Evolutionary conservation across 2,113 vertebrate species (phyloP).

Genomic region (Rattus rattus): DNA sequence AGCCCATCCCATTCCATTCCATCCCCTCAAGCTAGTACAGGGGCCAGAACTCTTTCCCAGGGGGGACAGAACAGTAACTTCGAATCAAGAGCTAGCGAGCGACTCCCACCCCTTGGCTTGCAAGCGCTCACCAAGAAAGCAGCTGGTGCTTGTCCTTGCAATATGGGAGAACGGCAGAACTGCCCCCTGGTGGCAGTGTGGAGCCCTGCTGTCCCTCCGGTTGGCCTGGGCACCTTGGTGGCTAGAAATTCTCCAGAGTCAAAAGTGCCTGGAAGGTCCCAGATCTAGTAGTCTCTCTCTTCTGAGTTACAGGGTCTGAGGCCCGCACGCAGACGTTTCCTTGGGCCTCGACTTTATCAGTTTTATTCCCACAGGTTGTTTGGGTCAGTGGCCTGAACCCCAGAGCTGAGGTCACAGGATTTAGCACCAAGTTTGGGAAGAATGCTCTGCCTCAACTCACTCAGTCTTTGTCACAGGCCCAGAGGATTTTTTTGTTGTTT

Average conservation of each 20-base stretch:
- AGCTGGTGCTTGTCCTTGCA: rapidly evolving
- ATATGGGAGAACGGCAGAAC: not conserved
- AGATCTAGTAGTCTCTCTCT: not conserved
- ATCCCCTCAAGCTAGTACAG: not conserved
- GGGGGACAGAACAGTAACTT: not conserved
- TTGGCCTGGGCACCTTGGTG: not conserved
- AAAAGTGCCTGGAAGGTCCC: rapidly evolving
- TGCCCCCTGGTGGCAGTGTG: constrained; percentile 71
- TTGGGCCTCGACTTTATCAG: not conserved
- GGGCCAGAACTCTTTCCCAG: not conserved
- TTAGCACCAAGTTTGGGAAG: not conserved
- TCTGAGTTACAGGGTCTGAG: rapidly evolving
- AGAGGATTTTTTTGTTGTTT: not conserved
- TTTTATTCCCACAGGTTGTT: not conserved
- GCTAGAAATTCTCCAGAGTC: not conserved
- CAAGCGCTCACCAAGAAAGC: not conserved
- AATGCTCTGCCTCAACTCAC: not conserved
- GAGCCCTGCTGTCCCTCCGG: not conserved
- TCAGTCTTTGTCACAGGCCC: not conserved
- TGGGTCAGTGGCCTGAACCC: not conserved
- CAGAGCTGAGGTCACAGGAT: not conserved
- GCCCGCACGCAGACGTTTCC: no score
- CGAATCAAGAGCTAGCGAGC: not conserved
- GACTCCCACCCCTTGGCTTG: rapidly evolving
- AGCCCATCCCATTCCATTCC: constrained; percentile 9